These are phyloP conservation scores for Drosophila pruinosa DNA, from an alignment of 1,140 invertebrate species.

Conservation along the genomic window DNA sequence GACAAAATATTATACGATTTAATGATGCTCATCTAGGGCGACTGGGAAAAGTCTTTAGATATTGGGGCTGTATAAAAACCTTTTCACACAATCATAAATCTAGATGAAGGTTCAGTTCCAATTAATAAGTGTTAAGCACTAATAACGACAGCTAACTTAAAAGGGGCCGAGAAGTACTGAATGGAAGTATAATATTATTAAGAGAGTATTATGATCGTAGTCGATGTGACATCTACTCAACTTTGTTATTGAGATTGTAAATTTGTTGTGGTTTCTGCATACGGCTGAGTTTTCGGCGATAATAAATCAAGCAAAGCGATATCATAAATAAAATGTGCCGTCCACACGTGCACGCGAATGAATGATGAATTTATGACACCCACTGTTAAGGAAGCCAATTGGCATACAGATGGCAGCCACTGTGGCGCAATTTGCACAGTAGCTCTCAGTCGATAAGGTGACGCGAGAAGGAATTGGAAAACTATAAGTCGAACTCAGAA, in stretches of 20 bases:
- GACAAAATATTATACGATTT: neutral
- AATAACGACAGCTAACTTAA: constrained; percentile 48
- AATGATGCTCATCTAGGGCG: constrained; percentile 7
- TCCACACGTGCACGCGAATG: constrained; percentile 42
- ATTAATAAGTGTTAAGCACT: constrained; percentile 63
- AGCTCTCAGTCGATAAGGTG: constrained; percentile 47
- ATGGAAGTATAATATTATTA: constrained; percentile 5
- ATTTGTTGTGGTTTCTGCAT: constrained; percentile 16
- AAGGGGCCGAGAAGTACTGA: constrained; percentile 44
- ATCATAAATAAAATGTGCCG: constrained; percentile 44
- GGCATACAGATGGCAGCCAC: constrained; percentile 46
- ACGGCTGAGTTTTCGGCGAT: constrained; percentile 20
- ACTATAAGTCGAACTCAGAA: constrained; percentile 27
- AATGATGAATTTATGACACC: constrained; percentile 78
- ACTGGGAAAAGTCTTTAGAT: neutral
- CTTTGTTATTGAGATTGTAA: constrained; percentile 5
- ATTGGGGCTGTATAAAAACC: constrained; percentile 42
- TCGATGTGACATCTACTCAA: neutral
- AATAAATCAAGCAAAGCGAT: constrained; percentile 65
- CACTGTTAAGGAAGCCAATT: constrained; percentile 56
- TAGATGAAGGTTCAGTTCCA: constrained; percentile 42
- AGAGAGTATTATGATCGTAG: constrained; percentile 5
- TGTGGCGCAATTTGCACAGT: constrained; percentile 51
- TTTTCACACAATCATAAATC: constrained; percentile 77
- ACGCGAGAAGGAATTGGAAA: neutral